phyloP scores from a whole-genome alignment of 2,888 invertebrate species.

The Pseudoips prasinana region DNA sequence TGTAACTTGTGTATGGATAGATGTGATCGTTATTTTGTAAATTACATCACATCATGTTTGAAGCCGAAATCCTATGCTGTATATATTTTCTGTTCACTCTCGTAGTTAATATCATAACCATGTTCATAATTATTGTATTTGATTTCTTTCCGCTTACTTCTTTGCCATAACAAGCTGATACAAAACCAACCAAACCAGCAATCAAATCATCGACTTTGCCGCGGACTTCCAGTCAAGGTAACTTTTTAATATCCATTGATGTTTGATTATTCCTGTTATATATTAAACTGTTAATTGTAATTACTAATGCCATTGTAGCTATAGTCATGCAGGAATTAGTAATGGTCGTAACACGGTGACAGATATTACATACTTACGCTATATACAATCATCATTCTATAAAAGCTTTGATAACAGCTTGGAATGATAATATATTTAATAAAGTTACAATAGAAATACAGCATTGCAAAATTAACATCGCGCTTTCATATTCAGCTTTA shows the following conservation, averaged over 20 bases:
- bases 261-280: slow-evolving; percentile 28
- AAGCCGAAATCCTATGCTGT: slow-evolving; percentile 20
- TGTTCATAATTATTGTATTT: slow-evolving; percentile 74
- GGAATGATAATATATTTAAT: slow-evolving; percentile 5
- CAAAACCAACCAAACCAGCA: slow-evolving; percentile 97
- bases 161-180: slow-evolving; percentile 89
- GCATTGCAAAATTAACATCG: slow-evolving; percentile 13
- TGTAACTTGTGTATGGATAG: background rate
- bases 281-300: slow-evolving; percentile 22
- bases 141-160: slow-evolving; percentile 81
- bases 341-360: slow-evolving; percentile 10
- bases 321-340: slow-evolving; percentile 21
- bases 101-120: slow-evolving; percentile 70
- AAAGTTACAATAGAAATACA: slow-evolving; percentile 2
- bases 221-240: slow-evolving; percentile 97
- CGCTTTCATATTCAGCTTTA: slow-evolving; percentile 27
- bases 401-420: slow-evolving; percentile 23
- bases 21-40: slow-evolving; percentile 8
- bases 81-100: slow-evolving; percentile 42
- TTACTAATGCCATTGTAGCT: slow-evolving; percentile 29
- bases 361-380: slow-evolving; percentile 5
- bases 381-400: slow-evolving; percentile 9
- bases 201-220: slow-evolving; percentile 98
- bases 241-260: slow-evolving; percentile 66
- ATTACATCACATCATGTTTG: slow-evolving; percentile 25